These are phyloP conservation scores for Aplochiton taeniatus DNA, from an alignment of 2,797 vertebrate species.

Conservation along the genomic window DNA sequence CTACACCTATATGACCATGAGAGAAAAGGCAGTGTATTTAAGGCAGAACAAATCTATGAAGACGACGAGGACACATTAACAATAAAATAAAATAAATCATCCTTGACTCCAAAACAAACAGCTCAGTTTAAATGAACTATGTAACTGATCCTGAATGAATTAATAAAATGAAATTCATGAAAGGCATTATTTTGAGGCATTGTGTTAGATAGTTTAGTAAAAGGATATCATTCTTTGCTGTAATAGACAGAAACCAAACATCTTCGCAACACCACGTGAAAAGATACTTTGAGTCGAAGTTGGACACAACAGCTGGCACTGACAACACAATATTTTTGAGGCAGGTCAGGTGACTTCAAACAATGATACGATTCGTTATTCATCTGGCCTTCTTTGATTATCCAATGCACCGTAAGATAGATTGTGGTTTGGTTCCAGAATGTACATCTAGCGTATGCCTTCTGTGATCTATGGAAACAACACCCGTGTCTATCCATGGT, in stretches of 20 bases:
- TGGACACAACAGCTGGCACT: too few species aligned
- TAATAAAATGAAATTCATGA: constrained; percentile 42
- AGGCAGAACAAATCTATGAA: constrained; percentile 64
- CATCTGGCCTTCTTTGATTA: not conserved
- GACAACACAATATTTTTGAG: not conserved
- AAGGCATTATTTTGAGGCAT: constrained; percentile 43
- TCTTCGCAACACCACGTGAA: constrained; percentile 25
- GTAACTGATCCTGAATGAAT: constrained; percentile 4
- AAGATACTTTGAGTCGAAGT: constrained; percentile 12
- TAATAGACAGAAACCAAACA: constrained; percentile 11
- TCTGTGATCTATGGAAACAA: too few species aligned
- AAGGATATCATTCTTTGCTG: constrained; percentile 26
- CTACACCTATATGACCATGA: constrained; percentile 37
- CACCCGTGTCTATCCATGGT: too few species aligned
- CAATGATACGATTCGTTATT: not conserved
- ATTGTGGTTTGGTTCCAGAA: too few species aligned
- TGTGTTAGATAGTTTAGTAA: constrained; percentile 16
- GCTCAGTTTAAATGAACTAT: not conserved
- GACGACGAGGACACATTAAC: constrained; percentile 21
- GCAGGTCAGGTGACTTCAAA: not conserved
- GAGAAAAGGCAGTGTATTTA: constrained; percentile 61
- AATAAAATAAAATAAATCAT: constrained; percentile 5
- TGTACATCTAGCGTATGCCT: too few species aligned
- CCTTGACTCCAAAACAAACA: not conserved
- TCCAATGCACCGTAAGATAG: not conserved